Evolutionary conservation across 2,113 vertebrate genomes (phyloP).

Genomic region (Aleadryas rufinucha): DNA sequence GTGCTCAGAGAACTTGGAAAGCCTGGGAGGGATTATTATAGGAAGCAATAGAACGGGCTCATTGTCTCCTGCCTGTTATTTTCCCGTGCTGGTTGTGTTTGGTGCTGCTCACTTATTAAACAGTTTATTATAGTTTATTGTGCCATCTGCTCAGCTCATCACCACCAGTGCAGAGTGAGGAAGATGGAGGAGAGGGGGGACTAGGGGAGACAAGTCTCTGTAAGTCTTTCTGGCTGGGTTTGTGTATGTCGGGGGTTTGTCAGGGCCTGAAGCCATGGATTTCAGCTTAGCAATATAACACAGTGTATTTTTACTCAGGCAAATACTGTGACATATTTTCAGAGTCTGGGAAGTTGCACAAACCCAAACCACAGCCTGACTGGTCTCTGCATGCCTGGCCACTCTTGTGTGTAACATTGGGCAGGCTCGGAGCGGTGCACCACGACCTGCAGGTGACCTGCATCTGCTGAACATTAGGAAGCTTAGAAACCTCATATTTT

Average conservation of each 20-base stretch:
- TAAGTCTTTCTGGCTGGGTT: neutral
- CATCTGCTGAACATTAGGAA: neutral
- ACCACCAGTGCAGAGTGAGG: neutral
- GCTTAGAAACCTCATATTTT: neutral
- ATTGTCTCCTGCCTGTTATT: slow-evolving; percentile 35
- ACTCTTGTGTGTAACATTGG: neutral
- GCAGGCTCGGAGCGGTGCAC: neutral
- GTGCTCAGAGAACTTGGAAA: neutral
- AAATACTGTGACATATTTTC: neutral
- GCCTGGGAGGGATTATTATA: slow-evolving; percentile 17
- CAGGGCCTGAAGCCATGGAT: neutral
- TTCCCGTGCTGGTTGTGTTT: neutral
- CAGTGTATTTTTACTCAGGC: neutral
- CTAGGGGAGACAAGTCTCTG: neutral
- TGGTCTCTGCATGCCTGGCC: neutral
- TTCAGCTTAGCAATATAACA: neutral
- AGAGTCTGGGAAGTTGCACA: neutral
- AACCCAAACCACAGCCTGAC: neutral
- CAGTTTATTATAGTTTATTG: slow-evolving; percentile 28
- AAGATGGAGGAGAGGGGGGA: neutral
- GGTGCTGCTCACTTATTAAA: slow-evolving; percentile 21
- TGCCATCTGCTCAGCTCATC: slow-evolving; percentile 57
- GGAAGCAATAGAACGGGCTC: neutral
- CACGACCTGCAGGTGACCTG: accelerated
- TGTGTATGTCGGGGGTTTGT: neutral